Conservation (phyloP, 2,113 vertebrate genomes). For the Mystacornis crossleyi region DNA sequence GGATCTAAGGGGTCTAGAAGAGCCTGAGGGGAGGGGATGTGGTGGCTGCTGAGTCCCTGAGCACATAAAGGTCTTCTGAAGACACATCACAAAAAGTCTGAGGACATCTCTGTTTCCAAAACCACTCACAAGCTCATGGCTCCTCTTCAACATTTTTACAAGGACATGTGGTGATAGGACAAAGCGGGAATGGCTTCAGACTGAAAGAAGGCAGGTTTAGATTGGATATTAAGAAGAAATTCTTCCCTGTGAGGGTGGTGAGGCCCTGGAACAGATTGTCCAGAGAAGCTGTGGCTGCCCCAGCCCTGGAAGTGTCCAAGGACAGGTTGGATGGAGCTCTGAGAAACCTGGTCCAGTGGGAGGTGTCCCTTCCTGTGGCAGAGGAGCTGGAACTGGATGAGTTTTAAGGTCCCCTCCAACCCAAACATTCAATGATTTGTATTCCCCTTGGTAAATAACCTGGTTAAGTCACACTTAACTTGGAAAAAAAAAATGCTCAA, state of each 20-base stretch:
- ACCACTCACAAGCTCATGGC: background rate
- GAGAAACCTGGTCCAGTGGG: background rate
- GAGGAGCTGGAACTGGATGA: background rate
- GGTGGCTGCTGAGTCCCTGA: background rate
- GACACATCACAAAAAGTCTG: background rate
- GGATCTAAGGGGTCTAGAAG: background rate
- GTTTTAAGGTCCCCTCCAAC: background rate
- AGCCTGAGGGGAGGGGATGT: background rate
- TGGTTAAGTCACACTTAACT: background rate
- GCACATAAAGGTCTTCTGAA: background rate
- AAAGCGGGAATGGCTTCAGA: background rate
- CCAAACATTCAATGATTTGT: background rate
- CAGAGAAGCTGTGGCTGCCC: rapidly evolving
- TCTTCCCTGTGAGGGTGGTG: background rate
- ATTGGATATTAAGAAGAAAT: background rate
- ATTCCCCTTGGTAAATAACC: background rate
- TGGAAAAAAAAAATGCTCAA: background rate
- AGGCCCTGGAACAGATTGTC: rapidly evolving
- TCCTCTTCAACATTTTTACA: background rate
- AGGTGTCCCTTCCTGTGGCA: background rate
- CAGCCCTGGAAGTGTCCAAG: background rate
- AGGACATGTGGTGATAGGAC: too few species aligned
- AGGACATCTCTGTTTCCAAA: background rate
- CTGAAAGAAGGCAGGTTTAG: background rate
- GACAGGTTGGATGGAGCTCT: background rate